phyloP scores from a whole-genome alignment of 2,797 vertebrate genomes.

The Tokudaia tokunoshimensis region DNA sequence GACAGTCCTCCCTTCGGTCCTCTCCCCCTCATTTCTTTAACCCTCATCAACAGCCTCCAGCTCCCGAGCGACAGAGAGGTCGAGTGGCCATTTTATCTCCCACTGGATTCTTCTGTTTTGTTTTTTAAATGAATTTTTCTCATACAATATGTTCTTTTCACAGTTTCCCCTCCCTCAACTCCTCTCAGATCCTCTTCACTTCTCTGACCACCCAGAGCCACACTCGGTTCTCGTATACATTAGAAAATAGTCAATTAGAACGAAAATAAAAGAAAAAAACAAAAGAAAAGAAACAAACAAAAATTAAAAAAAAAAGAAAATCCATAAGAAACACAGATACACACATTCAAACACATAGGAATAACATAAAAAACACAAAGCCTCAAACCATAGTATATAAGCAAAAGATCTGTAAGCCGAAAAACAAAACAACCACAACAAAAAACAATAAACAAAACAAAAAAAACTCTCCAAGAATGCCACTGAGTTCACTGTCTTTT shows the following conservation, averaged over 20 bases:
- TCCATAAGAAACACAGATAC: background rate
- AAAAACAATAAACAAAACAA: too few relatives aligned
- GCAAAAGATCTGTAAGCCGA: background rate
- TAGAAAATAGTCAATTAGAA: background rate
- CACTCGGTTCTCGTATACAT: background rate
- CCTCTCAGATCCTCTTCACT: background rate
- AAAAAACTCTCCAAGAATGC: too few relatives aligned
- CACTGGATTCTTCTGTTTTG: too few relatives aligned
- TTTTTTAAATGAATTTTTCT: background rate
- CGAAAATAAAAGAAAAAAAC: too few relatives aligned
- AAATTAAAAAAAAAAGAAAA: too few relatives aligned
- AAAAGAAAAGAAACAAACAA: too few relatives aligned
- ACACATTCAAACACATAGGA: background rate
- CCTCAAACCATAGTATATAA: background rate
- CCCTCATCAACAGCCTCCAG: too few relatives aligned
- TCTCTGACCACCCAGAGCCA: background rate
- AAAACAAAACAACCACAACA: too few relatives aligned
- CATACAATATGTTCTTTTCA: background rate
- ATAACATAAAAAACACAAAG: background rate
- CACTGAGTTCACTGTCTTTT: rapidly evolving
- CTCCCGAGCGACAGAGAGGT: rapidly evolving
- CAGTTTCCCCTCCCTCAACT: too few relatives aligned
- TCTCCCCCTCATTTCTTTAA: too few relatives aligned
- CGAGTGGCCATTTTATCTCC: background rate
- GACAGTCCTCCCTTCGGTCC: too few relatives aligned